Percentiles rank a stretch among this genome's conserved stretches.
Evolutionary conservation across 2,113 vertebrate species (phyloP).

Genomic region (Plecotus auritus): DNA sequence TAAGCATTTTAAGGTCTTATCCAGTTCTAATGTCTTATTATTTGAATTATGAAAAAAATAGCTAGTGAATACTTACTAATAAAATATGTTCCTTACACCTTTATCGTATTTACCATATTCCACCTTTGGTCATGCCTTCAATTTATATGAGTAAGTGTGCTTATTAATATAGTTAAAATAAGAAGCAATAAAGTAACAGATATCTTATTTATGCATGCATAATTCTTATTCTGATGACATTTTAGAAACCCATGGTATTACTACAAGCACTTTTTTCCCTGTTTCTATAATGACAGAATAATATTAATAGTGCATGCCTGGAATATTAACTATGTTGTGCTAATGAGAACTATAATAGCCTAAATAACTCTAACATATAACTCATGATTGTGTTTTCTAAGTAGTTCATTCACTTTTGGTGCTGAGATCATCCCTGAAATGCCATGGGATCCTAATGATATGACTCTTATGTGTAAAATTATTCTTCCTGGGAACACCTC

Average conservation of each 20-base stretch:
- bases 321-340: constrained; percentile 42
- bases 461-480: neutral
- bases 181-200: constrained; percentile 32
- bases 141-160: constrained; percentile 32
- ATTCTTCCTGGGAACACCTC: neutral
- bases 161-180: constrained; percentile 50
- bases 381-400: constrained; percentile 41
- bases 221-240: constrained; percentile 55
- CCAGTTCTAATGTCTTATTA: neutral
- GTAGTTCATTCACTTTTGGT: constrained; percentile 6
- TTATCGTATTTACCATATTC: neutral
- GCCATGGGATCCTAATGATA: neutral
- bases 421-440: neutral
- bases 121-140: constrained; percentile 25
- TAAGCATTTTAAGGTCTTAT: neutral
- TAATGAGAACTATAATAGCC: constrained; percentile 42
- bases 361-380: constrained; percentile 35
- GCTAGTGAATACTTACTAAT: constrained; percentile 1
- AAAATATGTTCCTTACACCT: constrained; percentile 36
- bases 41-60: constrained; percentile 39
- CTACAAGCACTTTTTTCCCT: constrained; percentile 45
- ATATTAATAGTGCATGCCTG: constrained; percentile 50
- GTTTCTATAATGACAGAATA: constrained; percentile 49
- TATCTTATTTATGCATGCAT: constrained; percentile 50
- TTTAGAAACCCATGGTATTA: constrained; percentile 47